Conservation (phyloP, 2,797 vertebrate genomes). For the Enteromius fasciolatus region DNA sequence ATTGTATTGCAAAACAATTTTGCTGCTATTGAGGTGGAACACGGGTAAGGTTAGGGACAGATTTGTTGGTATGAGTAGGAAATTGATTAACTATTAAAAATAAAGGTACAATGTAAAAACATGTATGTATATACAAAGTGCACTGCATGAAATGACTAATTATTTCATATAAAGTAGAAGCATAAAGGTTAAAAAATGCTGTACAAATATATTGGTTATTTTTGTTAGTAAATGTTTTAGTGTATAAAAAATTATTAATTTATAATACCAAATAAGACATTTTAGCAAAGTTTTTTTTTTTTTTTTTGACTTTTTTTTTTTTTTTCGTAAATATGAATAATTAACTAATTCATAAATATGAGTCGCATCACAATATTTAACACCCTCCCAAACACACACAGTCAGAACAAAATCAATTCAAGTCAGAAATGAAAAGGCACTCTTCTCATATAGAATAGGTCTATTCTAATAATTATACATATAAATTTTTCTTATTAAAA, state of each 20-base stretch:
- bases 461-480: neutral
- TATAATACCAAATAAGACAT: neutral
- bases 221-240: neutral
- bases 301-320: too few relatives aligned
- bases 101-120: neutral
- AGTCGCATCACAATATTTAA: neutral
- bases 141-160: neutral
- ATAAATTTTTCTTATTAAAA: fast-evolving
- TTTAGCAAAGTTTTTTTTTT: too few relatives aligned
- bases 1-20: neutral
- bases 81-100: neutral
- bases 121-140: neutral
- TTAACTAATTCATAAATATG: neutral
- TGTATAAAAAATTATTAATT: neutral
- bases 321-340: neutral
- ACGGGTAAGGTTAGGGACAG: too few relatives aligned
- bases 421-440: neutral
- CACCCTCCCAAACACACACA: neutral
- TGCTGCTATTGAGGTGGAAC: neutral
- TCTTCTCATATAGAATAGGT: neutral
- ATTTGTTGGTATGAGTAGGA: too few relatives aligned
- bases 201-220: neutral
- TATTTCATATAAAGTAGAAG: neutral
- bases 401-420: neutral
- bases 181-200: neutral